These are phyloP conservation scores for fruit fly (Drosophila melanogaster) DNA, from an alignment of 1,140 invertebrate species.

Conservation along the genomic window Release_6_plus_ISO1_MT NT_033779.5:9398001-9398500, in stretches of 20 bases:
- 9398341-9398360: neutral
- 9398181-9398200: constrained; percentile 37
- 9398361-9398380: constrained; percentile 26
- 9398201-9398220: constrained; percentile 13
- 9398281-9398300: constrained; percentile 42
- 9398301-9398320: constrained; percentile 29
- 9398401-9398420: constrained; percentile 69
- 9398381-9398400: constrained; percentile 59
- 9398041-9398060: neutral
- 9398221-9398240: constrained; percentile 51
- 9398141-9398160: constrained; percentile 10
- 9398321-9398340: constrained; percentile 5
- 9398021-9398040: neutral
- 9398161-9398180: constrained; percentile 17
- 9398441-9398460: constrained; percentile 14
- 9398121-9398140: constrained; percentile 31
- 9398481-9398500: constrained; percentile 41
- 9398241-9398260: constrained; percentile 44
- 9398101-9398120: neutral
- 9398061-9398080: neutral
- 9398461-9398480: constrained; percentile 19
- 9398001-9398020: too few species aligned
- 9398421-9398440: constrained; percentile 43
- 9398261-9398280: constrained; percentile 36
- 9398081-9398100: neutral